Conservation (phyloP, 1,140 invertebrate genomes). For the Philopotamus ludificatus region DNA sequence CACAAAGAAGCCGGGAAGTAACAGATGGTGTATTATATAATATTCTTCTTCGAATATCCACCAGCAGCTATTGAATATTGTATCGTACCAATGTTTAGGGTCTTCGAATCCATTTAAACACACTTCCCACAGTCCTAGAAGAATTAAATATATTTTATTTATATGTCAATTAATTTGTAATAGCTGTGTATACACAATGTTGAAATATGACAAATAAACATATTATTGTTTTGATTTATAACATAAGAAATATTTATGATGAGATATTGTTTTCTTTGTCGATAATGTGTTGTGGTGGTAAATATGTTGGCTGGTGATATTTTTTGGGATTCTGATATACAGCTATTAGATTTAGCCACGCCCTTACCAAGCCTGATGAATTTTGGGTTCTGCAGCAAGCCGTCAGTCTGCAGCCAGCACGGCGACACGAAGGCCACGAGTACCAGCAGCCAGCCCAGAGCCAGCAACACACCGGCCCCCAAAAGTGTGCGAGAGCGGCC, state of each 20-base stretch:
- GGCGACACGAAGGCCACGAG: slow-evolving; percentile 88
- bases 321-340: not conserved
- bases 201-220: too few relatives aligned
- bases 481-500: slow-evolving; percentile 24
- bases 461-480: slow-evolving; percentile 50
- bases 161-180: too few relatives aligned
- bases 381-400: slow-evolving; percentile 72
- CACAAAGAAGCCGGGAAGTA: slow-evolving; percentile 87
- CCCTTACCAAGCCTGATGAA: slow-evolving; percentile 77
- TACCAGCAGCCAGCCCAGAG: slow-evolving; percentile 70
- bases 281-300: too few relatives aligned
- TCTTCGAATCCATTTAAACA: slow-evolving; percentile 85
- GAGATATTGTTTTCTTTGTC: too few relatives aligned
- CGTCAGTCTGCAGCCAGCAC: slow-evolving; percentile 89
- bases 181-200: too few relatives aligned
- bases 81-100: slow-evolving; percentile 74
- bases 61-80: slow-evolving; percentile 78
- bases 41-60: slow-evolving; percentile 94
- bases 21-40: slow-evolving; percentile 81
- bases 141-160: too few relatives aligned
- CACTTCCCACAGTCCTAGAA: slow-evolving; percentile 88
- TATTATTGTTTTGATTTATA: too few relatives aligned
- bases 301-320: too few relatives aligned
- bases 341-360: not conserved
- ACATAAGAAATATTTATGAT: too few relatives aligned